These are phyloP conservation scores for Meta bourneti DNA, from an alignment of 2,888 invertebrate species.

Conservation along the genomic window DNA sequence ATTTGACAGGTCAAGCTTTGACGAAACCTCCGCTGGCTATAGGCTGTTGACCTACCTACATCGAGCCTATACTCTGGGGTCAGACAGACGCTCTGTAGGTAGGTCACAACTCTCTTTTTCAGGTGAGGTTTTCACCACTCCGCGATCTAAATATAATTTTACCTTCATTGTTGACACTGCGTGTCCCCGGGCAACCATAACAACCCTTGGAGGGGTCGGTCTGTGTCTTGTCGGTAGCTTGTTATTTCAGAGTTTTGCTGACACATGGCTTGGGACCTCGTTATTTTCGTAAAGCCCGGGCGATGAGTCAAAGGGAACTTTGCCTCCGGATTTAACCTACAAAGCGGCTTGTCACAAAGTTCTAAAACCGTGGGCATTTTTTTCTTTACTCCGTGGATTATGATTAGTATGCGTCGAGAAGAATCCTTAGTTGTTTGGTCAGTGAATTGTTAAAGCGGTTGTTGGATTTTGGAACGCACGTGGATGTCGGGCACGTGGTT, in stretches of 20 bases:
- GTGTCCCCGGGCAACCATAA: neutral
- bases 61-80: constrained; percentile 14
- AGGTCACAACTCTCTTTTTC: constrained; percentile 51
- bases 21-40: constrained; percentile 61
- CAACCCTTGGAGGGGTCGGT: neutral
- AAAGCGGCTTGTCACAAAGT: constrained; percentile 8
- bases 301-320: constrained; percentile 4
- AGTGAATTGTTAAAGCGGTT: neutral
- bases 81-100: constrained; percentile 47
- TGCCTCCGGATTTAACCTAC: constrained; percentile 28
- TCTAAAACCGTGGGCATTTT: neutral
- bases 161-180: constrained; percentile 31
- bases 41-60: constrained; percentile 71
- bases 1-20: constrained; percentile 67
- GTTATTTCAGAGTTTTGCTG: neutral
- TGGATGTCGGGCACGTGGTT: neutral
- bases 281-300: neutral
- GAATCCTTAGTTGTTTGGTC: neutral
- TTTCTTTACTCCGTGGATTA: neutral
- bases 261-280: neutral
- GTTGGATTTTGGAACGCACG: neutral
- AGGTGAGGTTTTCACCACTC: constrained; percentile 7
- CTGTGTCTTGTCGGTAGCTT: neutral
- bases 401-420: neutral
- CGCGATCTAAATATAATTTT: constrained; percentile 58